Base-by-base conservation (phyloP, 2,113 vertebrate genomes). In the Rhagologus leucostigma region DNA sequence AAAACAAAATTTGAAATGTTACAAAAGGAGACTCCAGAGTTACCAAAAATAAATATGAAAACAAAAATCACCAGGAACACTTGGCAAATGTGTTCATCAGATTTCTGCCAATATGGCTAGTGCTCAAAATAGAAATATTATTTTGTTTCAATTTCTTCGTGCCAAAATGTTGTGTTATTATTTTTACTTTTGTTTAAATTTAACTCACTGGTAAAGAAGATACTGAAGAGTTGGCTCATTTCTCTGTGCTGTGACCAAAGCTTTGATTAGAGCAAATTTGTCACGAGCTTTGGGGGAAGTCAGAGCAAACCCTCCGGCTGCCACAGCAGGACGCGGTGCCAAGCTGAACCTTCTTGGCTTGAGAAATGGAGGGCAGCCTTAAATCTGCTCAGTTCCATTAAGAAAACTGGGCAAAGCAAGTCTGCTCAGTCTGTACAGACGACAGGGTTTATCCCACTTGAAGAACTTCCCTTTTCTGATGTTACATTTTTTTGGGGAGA, bases 371-470 rank as follows among this genome's bases (percentile, higher is more conserved):
- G 52, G 82, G 19, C 12, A 81, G 33, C 35, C 30, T 55, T n/a
- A 35, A 47, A 37, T n/a, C 21, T 4, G 0, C 30, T 47, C 50
- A 11, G 8, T 33, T 63, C 21, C 29, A 16, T 12, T 1, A 0
- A 47, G 26, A 70, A 78, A 75, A 20, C 18, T 15, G 13, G 29
- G 9, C 37, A 75, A 50, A 82, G 14, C 33, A 65, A 26, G 10
- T 7, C 59, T 12, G 2, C 19, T 74, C 50, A 32, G 29, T 10
- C 35, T 77, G n/a, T 3, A 16, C 27, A 59, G 24, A 26, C 11
- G 8, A 6, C 46, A 69, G 20, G 47, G 49, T 53, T 47, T 10
- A 37, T 29, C 15, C 30, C 53, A 18, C 63, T n/a, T 35, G 14
- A 82, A 70, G 17, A 64, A 37, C 1, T 63, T 67, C 24, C 4